Conservation (phyloP, 1,140 invertebrate species). For the Cotesia glomerata region DNA sequence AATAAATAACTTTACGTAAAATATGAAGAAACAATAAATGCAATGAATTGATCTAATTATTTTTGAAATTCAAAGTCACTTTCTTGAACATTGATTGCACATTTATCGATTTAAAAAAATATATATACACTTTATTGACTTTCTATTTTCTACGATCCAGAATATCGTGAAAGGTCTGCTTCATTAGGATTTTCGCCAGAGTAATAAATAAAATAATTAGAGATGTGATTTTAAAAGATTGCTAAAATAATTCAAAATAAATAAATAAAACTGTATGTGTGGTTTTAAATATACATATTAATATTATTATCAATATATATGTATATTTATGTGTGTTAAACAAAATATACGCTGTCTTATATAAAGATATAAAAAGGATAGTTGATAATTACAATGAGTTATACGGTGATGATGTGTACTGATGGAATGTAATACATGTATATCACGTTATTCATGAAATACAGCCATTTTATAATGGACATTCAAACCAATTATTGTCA, state of each 20-base stretch:
- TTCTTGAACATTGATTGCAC: constrained; percentile 2
- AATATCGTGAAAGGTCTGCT: constrained; percentile 35
- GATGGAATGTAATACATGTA: constrained; percentile 60
- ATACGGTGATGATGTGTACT: constrained; percentile 20
- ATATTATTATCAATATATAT: constrained; percentile 40
- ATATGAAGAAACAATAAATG: too few relatives aligned
- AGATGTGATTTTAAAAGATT: constrained; percentile 30
- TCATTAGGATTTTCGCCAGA: constrained; percentile 47
- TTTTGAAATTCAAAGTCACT: background rate
- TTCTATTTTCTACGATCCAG: constrained; percentile 28
- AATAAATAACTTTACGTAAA: too few relatives aligned
- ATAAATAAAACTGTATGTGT: constrained; percentile 50
- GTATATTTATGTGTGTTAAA: constrained; percentile 58
- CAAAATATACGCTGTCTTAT: constrained; percentile 44
- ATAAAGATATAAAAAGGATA: constrained; percentile 49
- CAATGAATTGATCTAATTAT: constrained; percentile 9
- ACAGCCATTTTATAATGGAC: constrained; percentile 65
- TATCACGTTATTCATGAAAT: constrained; percentile 58
- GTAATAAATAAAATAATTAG: constrained; percentile 27
- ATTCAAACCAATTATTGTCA: constrained; percentile 24
- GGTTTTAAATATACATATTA: constrained; percentile 49
- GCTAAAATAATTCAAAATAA: constrained; percentile 34
- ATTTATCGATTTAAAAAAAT: constrained; percentile 17
- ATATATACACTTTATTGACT: background rate
- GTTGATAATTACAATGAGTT: constrained; percentile 4